Conservation (phyloP, 2,113 vertebrate genomes). For the Callocephalon fimbriatum region DNA sequence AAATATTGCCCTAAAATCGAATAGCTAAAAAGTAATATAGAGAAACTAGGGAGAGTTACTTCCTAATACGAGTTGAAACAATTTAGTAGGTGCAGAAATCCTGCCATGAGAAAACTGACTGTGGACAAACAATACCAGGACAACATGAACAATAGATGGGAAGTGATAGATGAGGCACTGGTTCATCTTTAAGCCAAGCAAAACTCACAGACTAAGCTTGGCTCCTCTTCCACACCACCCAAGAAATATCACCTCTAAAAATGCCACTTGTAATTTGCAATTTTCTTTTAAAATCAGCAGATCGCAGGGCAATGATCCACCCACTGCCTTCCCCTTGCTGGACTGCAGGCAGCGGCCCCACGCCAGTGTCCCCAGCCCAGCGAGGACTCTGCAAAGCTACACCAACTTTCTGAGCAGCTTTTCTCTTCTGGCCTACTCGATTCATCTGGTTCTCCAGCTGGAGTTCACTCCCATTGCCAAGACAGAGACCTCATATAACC, state of each 20-base stretch:
- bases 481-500: conserved; percentile 8
- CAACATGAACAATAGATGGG: conserved; percentile 40
- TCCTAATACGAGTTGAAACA: conserved; percentile 23
- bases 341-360: background rate
- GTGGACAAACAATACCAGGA: conserved; percentile 30
- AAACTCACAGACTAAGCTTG: conserved; percentile 43
- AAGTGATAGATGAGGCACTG: background rate
- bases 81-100: conserved; percentile 26
- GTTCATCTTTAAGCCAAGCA: conserved; percentile 50
- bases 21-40: background rate
- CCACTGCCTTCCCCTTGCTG: background rate
- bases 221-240: conserved; percentile 21
- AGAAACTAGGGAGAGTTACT: background rate
- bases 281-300: conserved; percentile 20
- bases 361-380: background rate
- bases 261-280: background rate
- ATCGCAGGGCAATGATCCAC: conserved; percentile 30
- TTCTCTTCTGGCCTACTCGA: background rate
- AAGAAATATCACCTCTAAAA: conserved; percentile 53
- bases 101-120: conserved; percentile 8
- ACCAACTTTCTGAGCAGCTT: background rate
- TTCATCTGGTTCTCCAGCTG: background rate
- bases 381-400: background rate
- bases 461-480: conserved; percentile 17
- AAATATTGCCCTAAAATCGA: background rate